Conservation (phyloP, 2,113 vertebrate genomes). For the Pleuronectes platessa region DNA sequence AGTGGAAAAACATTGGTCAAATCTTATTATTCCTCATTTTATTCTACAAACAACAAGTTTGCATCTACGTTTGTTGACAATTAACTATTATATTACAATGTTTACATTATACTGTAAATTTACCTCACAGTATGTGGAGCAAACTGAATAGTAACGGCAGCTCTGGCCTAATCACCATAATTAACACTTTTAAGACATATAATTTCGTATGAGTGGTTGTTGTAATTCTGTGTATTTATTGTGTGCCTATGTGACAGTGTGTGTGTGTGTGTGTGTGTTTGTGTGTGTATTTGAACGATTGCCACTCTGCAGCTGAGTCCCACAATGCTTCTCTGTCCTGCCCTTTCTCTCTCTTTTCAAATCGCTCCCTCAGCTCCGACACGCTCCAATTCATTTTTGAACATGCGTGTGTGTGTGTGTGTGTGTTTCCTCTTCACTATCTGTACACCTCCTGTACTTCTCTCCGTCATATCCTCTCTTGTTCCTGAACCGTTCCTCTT, state of each 20-base stretch:
- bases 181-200: constrained; percentile 1
- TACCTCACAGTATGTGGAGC: no score
- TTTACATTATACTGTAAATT: no score
- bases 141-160: background rate
- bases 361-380: constrained; percentile 50
- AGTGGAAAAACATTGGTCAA: no score
- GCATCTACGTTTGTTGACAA: no score
- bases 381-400: constrained; percentile 66
- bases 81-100: no score
- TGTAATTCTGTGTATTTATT: background rate
- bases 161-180: background rate
- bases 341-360: constrained; percentile 50
- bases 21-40: no score
- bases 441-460: background rate
- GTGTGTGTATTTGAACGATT: constrained; percentile 52
- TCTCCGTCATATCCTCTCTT: constrained; percentile 5
- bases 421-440: constrained; percentile 13
- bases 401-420: constrained; percentile 8
- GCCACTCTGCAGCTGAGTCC: constrained; percentile 73
- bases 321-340: constrained; percentile 78
- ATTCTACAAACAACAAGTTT: no score
- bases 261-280: constrained; percentile 22
- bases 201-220: background rate
- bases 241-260: constrained; percentile 3
- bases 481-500: background rate